These are phyloP conservation scores for Colinus virginianus DNA, from an alignment of 2,113 vertebrate genomes.

Conservation along the genomic window DNA sequence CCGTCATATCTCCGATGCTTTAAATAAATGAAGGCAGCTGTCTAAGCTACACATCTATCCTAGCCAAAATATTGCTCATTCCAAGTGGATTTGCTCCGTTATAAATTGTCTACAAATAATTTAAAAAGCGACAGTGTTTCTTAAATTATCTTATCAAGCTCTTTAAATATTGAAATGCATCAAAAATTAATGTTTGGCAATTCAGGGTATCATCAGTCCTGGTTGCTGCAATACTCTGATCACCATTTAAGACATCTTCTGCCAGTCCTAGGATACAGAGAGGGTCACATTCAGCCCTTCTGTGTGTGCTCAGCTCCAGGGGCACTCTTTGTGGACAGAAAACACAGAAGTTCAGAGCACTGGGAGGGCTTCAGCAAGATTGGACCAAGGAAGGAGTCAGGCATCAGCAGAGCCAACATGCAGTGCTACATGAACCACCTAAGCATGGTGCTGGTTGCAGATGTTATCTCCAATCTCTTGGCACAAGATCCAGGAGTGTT, in stretches of 20 bases:
- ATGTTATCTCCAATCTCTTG: neutral
- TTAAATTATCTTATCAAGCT: constrained; percentile 68
- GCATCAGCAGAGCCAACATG: neutral
- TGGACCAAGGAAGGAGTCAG: neutral
- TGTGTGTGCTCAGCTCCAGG: accelerated
- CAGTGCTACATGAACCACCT: neutral
- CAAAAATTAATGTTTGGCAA: constrained; percentile 62
- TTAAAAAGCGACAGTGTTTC: constrained; percentile 43
- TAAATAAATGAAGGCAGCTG: constrained; percentile 30
- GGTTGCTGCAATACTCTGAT: neutral
- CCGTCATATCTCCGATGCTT: constrained; percentile 20
- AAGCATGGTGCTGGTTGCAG: neutral
- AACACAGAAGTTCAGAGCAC: neutral
- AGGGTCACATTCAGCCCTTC: accelerated
- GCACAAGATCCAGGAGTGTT: neutral
- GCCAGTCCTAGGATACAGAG: neutral
- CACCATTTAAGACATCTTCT: neutral
- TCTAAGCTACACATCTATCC: neutral
- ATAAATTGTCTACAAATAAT: constrained; percentile 65
- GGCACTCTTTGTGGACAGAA: neutral
- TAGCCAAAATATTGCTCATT: constrained; percentile 46
- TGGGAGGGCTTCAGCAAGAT: neutral
- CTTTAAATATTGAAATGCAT: constrained; percentile 72
- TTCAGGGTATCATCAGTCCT: neutral
- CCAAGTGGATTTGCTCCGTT: constrained; percentile 50